These are phyloP conservation scores for Eumacrocentrus americanus DNA, from an alignment of 2,888 invertebrate genomes.

Conservation along the genomic window DNA sequence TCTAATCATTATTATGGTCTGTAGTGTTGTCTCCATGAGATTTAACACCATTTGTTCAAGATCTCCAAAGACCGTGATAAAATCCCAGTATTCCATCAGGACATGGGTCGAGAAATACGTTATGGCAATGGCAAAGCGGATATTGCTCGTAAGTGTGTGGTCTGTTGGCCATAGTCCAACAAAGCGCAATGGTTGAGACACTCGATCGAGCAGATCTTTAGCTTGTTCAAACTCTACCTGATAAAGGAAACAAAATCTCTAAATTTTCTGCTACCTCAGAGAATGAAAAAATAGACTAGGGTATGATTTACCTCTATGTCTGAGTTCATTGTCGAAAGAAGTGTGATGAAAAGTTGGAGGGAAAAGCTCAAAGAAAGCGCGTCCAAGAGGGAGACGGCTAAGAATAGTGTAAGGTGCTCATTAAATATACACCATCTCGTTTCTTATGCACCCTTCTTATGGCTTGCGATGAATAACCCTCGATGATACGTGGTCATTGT, in stretches of 20 bases:
- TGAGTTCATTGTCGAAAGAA: neutral
- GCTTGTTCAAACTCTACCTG: conserved; percentile 1
- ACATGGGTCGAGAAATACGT: conserved; percentile 20
- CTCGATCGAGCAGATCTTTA: neutral
- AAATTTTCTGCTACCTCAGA: neutral
- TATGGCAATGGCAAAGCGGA: conserved; percentile 1
- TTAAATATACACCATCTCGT: neutral
- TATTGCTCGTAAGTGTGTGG: neutral
- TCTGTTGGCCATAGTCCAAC: conserved; percentile 14
- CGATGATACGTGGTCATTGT: no score
- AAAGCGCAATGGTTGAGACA: neutral
- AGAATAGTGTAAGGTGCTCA: neutral
- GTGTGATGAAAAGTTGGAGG: no score
- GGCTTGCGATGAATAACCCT: no score
- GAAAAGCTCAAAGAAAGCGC: neutral
- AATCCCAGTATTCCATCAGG: conserved; percentile 22
- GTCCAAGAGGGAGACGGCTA: neutral
- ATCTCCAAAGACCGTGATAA: conserved; percentile 20
- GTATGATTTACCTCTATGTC: neutral
- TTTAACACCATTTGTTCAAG: conserved; percentile 10
- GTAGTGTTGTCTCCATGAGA: conserved; percentile 6
- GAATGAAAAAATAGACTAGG: neutral
- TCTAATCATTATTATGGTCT: neutral
- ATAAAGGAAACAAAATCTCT: no score
- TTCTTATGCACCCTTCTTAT: neutral